Evolutionary conservation across 1,140 invertebrate genomes (phyloP).

Genomic region (Neodiprion lecontei): DNA sequence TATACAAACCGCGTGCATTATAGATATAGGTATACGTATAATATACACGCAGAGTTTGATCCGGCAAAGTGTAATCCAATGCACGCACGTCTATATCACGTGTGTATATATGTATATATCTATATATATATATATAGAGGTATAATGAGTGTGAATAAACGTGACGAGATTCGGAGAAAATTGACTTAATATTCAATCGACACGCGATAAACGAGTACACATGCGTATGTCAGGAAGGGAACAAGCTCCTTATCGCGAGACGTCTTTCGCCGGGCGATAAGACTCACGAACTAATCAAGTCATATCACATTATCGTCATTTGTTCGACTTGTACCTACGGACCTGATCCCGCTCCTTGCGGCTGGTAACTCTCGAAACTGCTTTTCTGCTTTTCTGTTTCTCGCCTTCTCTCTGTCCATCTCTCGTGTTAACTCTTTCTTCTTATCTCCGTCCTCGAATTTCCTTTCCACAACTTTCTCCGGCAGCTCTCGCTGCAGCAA

Average conservation of each 20-base stretch:
- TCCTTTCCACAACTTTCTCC: not conserved
- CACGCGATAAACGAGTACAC: conserved; percentile 36
- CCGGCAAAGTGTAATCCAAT: too few relatives aligned
- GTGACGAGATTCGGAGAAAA: not conserved
- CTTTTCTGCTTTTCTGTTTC: not conserved
- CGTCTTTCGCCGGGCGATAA: conserved; percentile 41
- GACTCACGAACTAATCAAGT: conserved; percentile 51
- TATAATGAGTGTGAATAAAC: too few relatives aligned
- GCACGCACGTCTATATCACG: not conserved
- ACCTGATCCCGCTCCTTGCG: not conserved
- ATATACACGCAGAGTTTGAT: too few relatives aligned
- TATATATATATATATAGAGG: not conserved
- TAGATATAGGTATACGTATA: too few relatives aligned
- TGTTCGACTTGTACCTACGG: not conserved
- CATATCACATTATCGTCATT: conserved; percentile 8
- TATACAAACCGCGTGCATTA: too few relatives aligned
- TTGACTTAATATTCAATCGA: conserved; percentile 44
- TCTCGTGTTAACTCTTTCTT: not conserved
- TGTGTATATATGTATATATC: not conserved
- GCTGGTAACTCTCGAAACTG: not conserved
- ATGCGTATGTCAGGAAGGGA: conserved; percentile 14
- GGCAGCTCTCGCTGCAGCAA: not conserved
- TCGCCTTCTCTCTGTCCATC: not conserved
- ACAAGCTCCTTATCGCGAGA: conserved; percentile 38
- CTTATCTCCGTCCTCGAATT: not conserved